Conservation (phyloP, 2,797 vertebrate genomes). For the Xiphorhynchus erythropygius region DNA sequence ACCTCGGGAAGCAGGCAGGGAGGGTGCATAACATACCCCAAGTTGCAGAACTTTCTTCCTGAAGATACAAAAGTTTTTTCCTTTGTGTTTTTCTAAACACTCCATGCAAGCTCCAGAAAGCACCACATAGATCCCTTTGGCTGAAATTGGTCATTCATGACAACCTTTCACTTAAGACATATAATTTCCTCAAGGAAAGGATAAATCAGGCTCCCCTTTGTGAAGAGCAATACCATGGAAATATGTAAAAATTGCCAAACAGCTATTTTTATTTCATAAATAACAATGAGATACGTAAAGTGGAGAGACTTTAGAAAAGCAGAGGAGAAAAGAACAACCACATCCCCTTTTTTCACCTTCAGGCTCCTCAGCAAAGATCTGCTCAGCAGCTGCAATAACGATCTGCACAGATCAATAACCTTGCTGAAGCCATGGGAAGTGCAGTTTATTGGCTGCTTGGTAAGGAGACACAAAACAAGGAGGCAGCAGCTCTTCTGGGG, state of each 20-base stretch:
- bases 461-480: background rate
- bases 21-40: background rate
- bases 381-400: background rate
- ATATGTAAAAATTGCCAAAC: background rate
- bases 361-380: background rate
- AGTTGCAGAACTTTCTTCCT: background rate
- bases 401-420: background rate
- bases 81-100: background rate
- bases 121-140: background rate
- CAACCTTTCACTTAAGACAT: background rate
- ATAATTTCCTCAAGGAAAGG: background rate
- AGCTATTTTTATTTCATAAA: background rate
- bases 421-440: background rate
- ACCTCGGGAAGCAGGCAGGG: background rate
- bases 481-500: background rate
- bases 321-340: background rate
- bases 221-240: background rate
- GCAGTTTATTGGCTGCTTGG: background rate
- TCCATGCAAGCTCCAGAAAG: background rate
- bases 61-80: background rate
- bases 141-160: background rate
- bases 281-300: background rate
- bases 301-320: background rate
- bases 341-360: too few relatives aligned
- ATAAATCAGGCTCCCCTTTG: background rate